A percentile compares a stretch with the other conserved stretches of the same genome.
Conservation (phyloP, 2,888 invertebrate species). For the Cephus runcator region DNA sequence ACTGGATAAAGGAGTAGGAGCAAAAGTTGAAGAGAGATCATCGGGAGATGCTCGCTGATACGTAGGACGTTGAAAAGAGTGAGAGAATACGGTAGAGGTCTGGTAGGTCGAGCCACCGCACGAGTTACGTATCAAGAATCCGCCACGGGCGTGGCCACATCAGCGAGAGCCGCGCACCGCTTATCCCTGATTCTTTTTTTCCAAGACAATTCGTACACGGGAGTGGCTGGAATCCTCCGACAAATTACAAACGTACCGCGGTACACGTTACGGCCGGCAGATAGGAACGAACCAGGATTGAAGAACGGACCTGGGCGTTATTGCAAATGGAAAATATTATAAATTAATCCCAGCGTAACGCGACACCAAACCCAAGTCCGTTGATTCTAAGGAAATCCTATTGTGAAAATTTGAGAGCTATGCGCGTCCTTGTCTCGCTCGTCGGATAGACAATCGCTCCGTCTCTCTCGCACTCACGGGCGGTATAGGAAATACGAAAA, state of each 20-base stretch:
- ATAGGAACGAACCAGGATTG: background rate
- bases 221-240: background rate
- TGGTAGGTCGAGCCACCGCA: conserved; percentile 65
- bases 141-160: conserved; percentile 65
- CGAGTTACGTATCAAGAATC: conserved; percentile 66
- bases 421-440: background rate
- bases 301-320: background rate
- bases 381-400: background rate
- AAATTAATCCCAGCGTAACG: background rate
- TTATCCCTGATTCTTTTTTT: conserved; percentile 45
- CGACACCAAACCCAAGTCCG: background rate
- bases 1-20: conserved; percentile 32
- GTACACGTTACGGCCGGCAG: background rate
- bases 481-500: background rate
- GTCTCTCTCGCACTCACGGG: background rate
- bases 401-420: background rate
- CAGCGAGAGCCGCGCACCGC: conserved; percentile 52
- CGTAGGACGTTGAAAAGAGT: conserved; percentile 31
- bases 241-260: background rate
- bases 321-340: background rate
- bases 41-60: background rate
- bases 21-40: conserved; percentile 13
- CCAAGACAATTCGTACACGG: conserved; percentile 11
- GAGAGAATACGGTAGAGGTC: conserved; percentile 47
- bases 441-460: background rate